A percentile compares a stretch with the other conserved stretches of the same genome.
These are phyloP conservation scores for Polypedilum pembai DNA, from an alignment of 1,140 invertebrate genomes.

Conservation along the genomic window DNA sequence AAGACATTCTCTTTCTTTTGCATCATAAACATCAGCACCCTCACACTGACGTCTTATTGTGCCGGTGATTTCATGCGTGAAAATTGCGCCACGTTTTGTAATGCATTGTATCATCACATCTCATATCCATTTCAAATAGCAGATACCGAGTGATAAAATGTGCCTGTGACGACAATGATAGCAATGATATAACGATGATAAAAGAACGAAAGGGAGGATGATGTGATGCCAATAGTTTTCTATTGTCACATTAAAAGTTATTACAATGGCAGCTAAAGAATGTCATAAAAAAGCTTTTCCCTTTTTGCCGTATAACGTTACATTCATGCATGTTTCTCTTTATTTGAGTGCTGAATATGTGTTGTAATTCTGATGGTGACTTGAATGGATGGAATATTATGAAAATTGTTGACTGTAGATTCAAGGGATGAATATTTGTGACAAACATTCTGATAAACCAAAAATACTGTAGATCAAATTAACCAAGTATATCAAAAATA, in stretches of 20 bases:
- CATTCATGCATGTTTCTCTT: not conserved
- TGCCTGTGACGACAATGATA: not conserved
- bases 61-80: not conserved
- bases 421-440: too few species aligned
- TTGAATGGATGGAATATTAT: too few species aligned
- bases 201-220: not conserved
- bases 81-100: conserved; percentile 2
- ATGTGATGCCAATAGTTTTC: conserved; percentile 2
- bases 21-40: not conserved
- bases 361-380: too few species aligned
- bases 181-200: not conserved
- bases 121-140: too few species aligned
- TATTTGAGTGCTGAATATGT: not conserved
- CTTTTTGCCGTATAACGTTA: not conserved
- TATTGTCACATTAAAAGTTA: conserved; percentile 19
- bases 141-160: too few species aligned
- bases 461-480: too few species aligned
- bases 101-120: not conserved
- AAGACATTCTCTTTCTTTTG: not conserved
- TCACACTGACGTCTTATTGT: not conserved
- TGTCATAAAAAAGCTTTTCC: conserved; percentile 2
- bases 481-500: too few species aligned
- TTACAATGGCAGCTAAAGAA: conserved; percentile 15
- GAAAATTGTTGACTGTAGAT: too few species aligned
- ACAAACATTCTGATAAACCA: too few species aligned